Percentiles rank a stretch among this genome's conserved stretches.
phyloP scores from a whole-genome alignment of 1,140 invertebrate genomes.

The Melipona quadrifasciata region DNA sequence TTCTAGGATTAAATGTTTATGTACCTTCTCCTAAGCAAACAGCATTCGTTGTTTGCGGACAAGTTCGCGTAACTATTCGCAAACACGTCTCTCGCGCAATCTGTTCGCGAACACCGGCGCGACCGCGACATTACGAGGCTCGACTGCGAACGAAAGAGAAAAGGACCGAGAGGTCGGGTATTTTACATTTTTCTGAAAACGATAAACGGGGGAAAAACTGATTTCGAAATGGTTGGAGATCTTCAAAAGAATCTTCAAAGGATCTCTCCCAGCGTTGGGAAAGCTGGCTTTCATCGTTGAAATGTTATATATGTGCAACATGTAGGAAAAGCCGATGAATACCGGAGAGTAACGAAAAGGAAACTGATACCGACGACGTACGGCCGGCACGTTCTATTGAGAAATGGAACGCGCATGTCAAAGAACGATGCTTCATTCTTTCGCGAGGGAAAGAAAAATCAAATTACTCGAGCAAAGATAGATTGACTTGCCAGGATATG shows the following conservation, averaged over 20 bases:
- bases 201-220: not conserved
- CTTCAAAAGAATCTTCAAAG: not conserved
- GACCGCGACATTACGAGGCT: too few relatives aligned
- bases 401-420: constrained; percentile 16
- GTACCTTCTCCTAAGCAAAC: too few relatives aligned
- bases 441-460: not conserved
- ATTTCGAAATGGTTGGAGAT: not conserved
- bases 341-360: not conserved
- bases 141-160: too few relatives aligned
- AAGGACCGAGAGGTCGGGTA: too few relatives aligned
- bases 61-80: too few relatives aligned
- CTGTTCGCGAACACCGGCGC: too few relatives aligned
- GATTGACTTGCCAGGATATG: too few relatives aligned
- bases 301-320: not conserved
- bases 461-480: not conserved
- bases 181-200: too few relatives aligned
- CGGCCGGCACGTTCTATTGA: not conserved
- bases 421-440: not conserved
- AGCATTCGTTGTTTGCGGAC: too few relatives aligned
- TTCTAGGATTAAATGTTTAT: too few relatives aligned
- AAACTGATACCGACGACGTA: constrained; percentile 15
- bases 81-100: too few relatives aligned
- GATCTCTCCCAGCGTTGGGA: not conserved
- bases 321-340: not conserved
- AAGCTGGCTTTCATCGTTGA: not conserved